Conservation (phyloP, 2,113 vertebrate genomes). For the Parotia lawesii region DNA sequence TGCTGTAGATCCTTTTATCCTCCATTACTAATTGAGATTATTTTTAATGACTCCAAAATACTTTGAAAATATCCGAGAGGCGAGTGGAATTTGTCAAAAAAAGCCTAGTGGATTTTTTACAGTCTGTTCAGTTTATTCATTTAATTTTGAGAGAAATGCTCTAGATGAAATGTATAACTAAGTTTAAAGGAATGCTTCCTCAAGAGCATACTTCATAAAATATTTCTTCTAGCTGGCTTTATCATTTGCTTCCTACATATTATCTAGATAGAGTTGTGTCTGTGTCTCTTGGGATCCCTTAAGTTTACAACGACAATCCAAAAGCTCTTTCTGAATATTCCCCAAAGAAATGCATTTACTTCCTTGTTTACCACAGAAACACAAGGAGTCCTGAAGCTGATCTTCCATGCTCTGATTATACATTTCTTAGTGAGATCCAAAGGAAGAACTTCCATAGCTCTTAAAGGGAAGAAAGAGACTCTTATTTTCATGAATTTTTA, state of each 20-base stretch:
- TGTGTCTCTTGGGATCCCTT: neutral
- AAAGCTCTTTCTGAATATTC: neutral
- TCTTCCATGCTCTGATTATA: neutral
- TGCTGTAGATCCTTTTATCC: neutral
- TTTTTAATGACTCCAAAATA: neutral
- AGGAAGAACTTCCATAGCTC: neutral
- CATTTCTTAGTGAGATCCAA: neutral
- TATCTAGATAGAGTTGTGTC: neutral
- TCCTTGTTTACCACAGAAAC: slow-evolving; percentile 1
- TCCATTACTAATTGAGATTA: neutral
- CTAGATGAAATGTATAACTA: neutral
- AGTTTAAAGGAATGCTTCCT: neutral
- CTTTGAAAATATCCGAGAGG: neutral
- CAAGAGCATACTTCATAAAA: neutral
- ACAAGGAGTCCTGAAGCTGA: neutral
- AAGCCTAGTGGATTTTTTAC: neutral
- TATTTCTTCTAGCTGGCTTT: neutral
- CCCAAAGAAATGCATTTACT: neutral
- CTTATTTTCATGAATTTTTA: neutral
- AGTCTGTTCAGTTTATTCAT: neutral
- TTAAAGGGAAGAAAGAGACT: neutral
- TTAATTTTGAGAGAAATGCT: neutral
- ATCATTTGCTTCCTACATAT: neutral
- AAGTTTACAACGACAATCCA: neutral
- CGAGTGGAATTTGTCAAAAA: neutral